Percentiles rank a stretch among this genome's conserved stretches.
These are phyloP conservation scores for Dasypus novemcinctus DNA, from an alignment of 2,113 vertebrate genomes.

Conservation along the genomic window DNA sequence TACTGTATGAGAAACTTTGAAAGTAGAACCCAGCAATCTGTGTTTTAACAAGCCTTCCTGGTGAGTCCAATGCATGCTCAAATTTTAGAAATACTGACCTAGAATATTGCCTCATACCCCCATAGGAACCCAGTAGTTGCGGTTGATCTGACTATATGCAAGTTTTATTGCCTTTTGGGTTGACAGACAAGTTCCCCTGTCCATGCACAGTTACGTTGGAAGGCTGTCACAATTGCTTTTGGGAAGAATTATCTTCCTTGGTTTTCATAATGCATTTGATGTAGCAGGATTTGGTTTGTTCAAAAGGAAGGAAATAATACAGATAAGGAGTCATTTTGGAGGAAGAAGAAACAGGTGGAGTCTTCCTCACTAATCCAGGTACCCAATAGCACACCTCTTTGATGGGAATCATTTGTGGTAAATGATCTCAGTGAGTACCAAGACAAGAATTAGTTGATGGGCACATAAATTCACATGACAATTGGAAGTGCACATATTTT, in stretches of 20 bases:
- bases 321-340: not conserved
- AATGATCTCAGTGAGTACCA: not conserved
- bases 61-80: not conserved
- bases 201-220: not conserved
- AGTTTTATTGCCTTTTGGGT: slow-evolving; percentile 4
- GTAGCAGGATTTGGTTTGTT: slow-evolving; percentile 13
- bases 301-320: slow-evolving; percentile 30
- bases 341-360: not conserved
- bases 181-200: not conserved
- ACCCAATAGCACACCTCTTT: not conserved
- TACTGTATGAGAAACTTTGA: not conserved
- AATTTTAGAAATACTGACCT: slow-evolving; percentile 35
- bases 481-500: not conserved
- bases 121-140: not conserved
- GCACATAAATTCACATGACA: not conserved
- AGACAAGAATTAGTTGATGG: not conserved
- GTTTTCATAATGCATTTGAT: slow-evolving; percentile 5
- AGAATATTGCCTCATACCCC: not conserved
- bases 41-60: not conserved
- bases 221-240: not conserved
- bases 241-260: slow-evolving; percentile 5
- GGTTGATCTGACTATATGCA: not conserved
- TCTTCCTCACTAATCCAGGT: not conserved
- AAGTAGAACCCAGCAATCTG: not conserved
- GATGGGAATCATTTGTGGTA: not conserved